Percentiles rank a stretch among this genome's conserved stretches.
Evolutionary conservation across 2,888 invertebrate species (phyloP).

Genomic region (Epicampocera succincta): DNA sequence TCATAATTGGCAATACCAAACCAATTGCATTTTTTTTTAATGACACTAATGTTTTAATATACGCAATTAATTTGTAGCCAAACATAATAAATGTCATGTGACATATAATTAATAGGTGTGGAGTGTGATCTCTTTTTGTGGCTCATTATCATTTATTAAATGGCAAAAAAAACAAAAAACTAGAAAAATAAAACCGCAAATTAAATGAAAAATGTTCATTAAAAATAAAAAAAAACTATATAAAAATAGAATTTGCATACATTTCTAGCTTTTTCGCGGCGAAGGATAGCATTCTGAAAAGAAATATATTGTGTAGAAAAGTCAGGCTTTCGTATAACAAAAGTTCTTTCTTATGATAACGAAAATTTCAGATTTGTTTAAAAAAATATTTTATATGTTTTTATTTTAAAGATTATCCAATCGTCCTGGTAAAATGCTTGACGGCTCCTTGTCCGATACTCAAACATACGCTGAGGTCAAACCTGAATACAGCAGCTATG

Average conservation of each 20-base stretch:
- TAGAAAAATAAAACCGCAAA: conserved; percentile 32
- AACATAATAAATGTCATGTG: conserved; percentile 23
- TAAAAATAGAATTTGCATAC: conserved; percentile 12
- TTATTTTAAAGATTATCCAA: conserved; percentile 75
- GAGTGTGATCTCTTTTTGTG: conserved; percentile 30
- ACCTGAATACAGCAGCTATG: conserved; percentile 91
- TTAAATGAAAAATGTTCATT: conserved; percentile 17
- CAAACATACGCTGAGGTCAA: conserved; percentile 88
- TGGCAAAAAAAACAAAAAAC: not conserved
- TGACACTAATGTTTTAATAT: not conserved
- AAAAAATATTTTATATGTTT: not conserved
- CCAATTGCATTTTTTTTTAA: conserved; percentile 53
- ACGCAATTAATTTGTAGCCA: conserved; percentile 1
- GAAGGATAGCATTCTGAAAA: too few species aligned
- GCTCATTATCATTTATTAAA: conserved; percentile 41
- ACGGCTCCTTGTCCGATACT: conserved; percentile 93
- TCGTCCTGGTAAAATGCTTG: conserved; percentile 84
- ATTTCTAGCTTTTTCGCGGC: too few species aligned
- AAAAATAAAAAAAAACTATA: conserved; percentile 10
- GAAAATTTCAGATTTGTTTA: not conserved
- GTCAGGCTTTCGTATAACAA: too few species aligned
- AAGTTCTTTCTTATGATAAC: not conserved
- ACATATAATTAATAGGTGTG: conserved; percentile 9
- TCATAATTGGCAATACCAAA: conserved; percentile 24
- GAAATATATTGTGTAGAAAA: too few species aligned